phyloP scores from a whole-genome alignment of 2,888 invertebrate genomes.

The Melanostoma mellinum region DNA sequence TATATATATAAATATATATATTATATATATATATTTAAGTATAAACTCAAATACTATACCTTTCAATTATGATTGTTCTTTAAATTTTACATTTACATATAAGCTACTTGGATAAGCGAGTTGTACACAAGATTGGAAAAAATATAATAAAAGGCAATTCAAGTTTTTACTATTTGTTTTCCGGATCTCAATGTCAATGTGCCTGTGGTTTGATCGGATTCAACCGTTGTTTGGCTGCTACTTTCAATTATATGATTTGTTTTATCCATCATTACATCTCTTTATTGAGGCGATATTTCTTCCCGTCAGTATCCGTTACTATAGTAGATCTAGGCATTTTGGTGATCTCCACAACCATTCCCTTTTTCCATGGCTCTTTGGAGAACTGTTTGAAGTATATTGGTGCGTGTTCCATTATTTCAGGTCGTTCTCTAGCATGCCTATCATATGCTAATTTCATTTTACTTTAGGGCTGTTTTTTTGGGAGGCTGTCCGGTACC shows the following conservation, averaged over 20 bases:
- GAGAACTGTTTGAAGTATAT: conserved; percentile 15
- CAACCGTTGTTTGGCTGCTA: neutral
- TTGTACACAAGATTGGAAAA: too few relatives aligned
- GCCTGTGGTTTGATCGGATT: conserved; percentile 12
- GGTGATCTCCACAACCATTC: conserved; percentile 9
- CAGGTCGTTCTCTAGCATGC: conserved; percentile 7
- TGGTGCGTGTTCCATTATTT: conserved; percentile 4
- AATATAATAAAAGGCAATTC: too few relatives aligned
- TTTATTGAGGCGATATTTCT: conserved; percentile 25
- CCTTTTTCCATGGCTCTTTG: conserved; percentile 9
- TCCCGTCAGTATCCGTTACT: conserved; percentile 19
- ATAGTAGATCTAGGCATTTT: conserved; percentile 26
- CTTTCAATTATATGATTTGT: too few relatives aligned
- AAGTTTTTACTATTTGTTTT: too few relatives aligned
- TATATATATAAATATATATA: too few relatives aligned
- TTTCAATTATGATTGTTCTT: too few relatives aligned
- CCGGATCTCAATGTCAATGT: conserved; percentile 30
- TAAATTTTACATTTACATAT: too few relatives aligned
- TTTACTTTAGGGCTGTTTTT: too few relatives aligned
- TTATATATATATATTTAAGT: too few relatives aligned
- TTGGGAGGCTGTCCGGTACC: too few relatives aligned
- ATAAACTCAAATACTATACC: too few relatives aligned
- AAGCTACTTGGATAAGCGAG: too few relatives aligned
- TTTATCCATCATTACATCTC: conserved; percentile 21
- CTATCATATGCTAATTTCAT: conserved; percentile 24